Evolutionary conservation across 2,113 vertebrate genomes (phyloP), one percentile per base, ranked within the genome.

Genomic region (Narcine bancroftii): DNA sequence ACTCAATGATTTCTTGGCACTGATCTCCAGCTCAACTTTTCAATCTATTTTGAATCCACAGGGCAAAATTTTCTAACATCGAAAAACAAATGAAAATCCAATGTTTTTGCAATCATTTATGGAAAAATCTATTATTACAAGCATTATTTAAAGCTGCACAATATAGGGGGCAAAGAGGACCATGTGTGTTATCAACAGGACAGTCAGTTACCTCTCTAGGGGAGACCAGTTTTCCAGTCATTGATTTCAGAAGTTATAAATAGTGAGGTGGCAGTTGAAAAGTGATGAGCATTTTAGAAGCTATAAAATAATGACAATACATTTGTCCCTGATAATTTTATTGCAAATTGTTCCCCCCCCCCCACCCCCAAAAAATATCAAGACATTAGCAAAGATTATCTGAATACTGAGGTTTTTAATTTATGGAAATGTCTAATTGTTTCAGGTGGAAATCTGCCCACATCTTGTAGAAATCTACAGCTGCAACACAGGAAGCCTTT

Each of bases 401-500:
- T 77, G 75, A 45, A 19, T 47, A 9, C 47, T 77, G 76, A 77
- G 6, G 42, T 13, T 81, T 53, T 81, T 33, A 53, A 83, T 33
- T 53, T 53, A 15, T 47, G 15, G 10, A 83, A 33, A 53, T 10
- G 33, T 53, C 29, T 33, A 83, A 33, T 33, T 13, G 47, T 33
- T 53, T 53, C 33, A 33, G 0, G 15, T 83, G 9, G 47, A 47
- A 89, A 63, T 36, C 36, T 66, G 63, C 56, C 60, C n/a, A 45
- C 26, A 69, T 29, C 39, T 69, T 91, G 39, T 66, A 81, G 39
- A 45, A 47, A 19, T 85, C 42, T 33, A 71, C 65, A 91, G 89
- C 63, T 45, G 65, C 11, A 39, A 33, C 42, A 91, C 89, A 91
- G 89, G 89, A 91, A 89, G 29, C 65, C n/a, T 91, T 66, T 69